Evolutionary conservation across 2,888 invertebrate genomes (phyloP).

Genomic region (Drosophila bunnanda): DNA sequence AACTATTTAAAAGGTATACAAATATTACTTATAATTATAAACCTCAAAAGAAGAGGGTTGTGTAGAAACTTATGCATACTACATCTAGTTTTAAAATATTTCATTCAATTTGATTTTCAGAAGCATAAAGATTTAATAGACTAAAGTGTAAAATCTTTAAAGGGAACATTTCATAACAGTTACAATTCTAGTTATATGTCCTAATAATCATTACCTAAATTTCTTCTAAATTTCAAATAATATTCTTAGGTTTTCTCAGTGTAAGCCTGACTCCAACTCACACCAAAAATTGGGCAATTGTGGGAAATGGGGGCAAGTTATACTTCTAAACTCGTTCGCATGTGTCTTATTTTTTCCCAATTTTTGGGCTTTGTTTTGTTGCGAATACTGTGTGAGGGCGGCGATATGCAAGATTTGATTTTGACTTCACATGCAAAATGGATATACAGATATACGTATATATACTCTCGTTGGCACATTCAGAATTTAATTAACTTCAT

Average conservation of each 20-base stretch:
- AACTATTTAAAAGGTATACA: too few species aligned
- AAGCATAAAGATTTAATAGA: not conserved
- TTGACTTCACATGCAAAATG: conserved; percentile 43
- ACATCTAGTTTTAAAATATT: not conserved
- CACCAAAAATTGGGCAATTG: conserved; percentile 27
- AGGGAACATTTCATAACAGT: not conserved
- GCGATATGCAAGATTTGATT: conserved; percentile 79
- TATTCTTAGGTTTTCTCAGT: not conserved
- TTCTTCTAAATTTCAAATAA: too few species aligned
- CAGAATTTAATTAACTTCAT: conserved; percentile 67
- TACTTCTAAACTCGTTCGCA: conserved; percentile 61
- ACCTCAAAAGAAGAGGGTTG: too few species aligned
- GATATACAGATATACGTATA: too few species aligned
- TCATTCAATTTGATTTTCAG: not conserved
- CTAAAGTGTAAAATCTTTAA: not conserved
- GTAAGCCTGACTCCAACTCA: not conserved
- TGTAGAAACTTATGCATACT: too few species aligned
- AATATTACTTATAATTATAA: too few species aligned
- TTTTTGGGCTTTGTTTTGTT: conserved; percentile 8
- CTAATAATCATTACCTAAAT: not conserved
- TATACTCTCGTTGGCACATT: conserved; percentile 31
- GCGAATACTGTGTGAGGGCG: conserved; percentile 56
- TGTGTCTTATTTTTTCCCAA: conserved; percentile 18
- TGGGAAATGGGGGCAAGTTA: conserved; percentile 48
- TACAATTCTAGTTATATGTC: not conserved